Evolutionary conservation across 2,113 vertebrate genomes (phyloP).

Genomic region (Protomyctophum bolini): DNA sequence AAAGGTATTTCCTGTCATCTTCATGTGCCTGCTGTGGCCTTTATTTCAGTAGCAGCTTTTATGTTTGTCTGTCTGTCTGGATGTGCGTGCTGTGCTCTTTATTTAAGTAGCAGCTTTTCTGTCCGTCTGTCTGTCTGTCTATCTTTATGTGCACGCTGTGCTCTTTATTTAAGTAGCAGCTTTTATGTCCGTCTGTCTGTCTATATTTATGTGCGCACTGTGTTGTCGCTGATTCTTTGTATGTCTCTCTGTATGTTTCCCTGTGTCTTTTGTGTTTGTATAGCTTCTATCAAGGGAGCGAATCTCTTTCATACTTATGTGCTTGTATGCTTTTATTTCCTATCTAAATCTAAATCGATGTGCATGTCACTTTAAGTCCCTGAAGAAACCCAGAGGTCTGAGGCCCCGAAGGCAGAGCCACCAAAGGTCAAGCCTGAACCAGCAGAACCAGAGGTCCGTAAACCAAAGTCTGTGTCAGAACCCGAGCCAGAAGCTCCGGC

Average conservation of each 20-base stretch:
- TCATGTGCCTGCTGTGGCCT: constrained; percentile 19
- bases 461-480: constrained; percentile 10
- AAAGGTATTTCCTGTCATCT: constrained; percentile 75
- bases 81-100: not conserved
- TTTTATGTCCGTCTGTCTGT: no score
- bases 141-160: not conserved
- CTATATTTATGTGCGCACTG: not conserved
- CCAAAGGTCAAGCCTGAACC: constrained; percentile 44
- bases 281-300: constrained; percentile 63
- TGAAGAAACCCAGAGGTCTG: constrained; percentile 44
- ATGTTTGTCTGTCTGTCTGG: no score
- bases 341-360: constrained; percentile 32
- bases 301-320: constrained; percentile 55
- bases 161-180: not conserved
- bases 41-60: no score
- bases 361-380: constrained; percentile 82
- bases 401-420: constrained; percentile 17
- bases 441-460: constrained; percentile 36
- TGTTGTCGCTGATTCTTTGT: constrained; percentile 3
- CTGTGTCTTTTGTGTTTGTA: constrained; percentile 28
- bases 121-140: no score
- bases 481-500: constrained; percentile 22
- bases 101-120: no score
- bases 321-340: constrained; percentile 9
- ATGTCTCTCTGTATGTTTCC: constrained; percentile 8